Conservation (phyloP, 2,888 invertebrate genomes). For the Pachycephus smyrnensis region DNA sequence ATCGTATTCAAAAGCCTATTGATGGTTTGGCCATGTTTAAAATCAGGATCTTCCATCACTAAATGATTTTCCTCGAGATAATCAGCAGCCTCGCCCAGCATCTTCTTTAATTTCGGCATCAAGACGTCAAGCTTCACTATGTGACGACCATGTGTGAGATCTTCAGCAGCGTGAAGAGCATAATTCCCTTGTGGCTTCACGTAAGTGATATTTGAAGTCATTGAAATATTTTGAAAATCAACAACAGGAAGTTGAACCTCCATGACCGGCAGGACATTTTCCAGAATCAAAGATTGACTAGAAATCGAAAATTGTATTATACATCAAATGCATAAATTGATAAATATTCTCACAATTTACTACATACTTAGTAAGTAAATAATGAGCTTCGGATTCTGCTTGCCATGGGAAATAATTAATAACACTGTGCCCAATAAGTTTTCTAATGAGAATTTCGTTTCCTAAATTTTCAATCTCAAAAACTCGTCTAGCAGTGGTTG, state of each 20-base stretch:
- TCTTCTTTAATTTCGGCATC: conserved; percentile 46
- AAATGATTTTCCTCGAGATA: conserved; percentile 61
- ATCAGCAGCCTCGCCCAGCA: conserved; percentile 56
- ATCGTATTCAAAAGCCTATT: conserved; percentile 57
- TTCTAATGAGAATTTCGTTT: conserved; percentile 42
- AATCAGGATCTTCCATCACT: conserved; percentile 52
- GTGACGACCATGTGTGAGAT: conserved; percentile 60
- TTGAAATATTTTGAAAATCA: conserved; percentile 32
- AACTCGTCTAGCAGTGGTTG: conserved; percentile 41
- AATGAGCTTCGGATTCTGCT: conserved; percentile 57
- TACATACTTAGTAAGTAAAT: conserved; percentile 61
- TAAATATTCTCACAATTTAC: not conserved
- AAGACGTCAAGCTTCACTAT: conserved; percentile 45
- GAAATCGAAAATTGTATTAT: not conserved
- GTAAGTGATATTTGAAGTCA: conserved; percentile 48
- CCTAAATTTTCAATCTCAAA: conserved; percentile 39
- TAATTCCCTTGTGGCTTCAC: conserved; percentile 39
- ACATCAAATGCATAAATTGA: not conserved
- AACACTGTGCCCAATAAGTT: conserved; percentile 45
- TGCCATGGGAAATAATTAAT: conserved; percentile 57
- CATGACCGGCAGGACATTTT: conserved; percentile 37
- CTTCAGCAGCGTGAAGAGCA: conserved; percentile 42
- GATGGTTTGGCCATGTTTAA: conserved; percentile 56
- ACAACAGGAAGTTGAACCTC: conserved; percentile 28
- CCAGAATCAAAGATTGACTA: conserved; percentile 62